Base-by-base conservation (phyloP, 2,888 invertebrate genomes). In the Liodrosophila aerea region DNA sequence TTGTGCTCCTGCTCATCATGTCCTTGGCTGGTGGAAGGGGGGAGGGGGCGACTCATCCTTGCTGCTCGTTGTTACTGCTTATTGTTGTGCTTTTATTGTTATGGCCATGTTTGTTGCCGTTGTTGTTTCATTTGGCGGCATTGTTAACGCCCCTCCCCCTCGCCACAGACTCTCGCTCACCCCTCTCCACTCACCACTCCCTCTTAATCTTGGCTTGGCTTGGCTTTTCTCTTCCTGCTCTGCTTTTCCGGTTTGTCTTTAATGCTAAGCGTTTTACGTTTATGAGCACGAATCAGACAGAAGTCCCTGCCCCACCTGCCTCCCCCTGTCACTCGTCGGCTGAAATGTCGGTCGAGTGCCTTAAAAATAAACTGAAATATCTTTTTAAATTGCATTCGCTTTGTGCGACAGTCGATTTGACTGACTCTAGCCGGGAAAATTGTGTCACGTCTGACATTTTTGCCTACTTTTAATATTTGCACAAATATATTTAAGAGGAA, bases 31-130 rank as follows among this genome's bases (percentile, higher is more conserved):
- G 43, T 11, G 50, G 22, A 22, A 5, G 22, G 22, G 3, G 22
- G 22, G 22, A 5, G 22, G 3, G 22, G 22, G 22, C 3, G 22
- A n/a, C 47, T 60, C 56, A 69, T 61, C 69, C 67, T 45, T 47
- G 59, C 52, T 50, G 41, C 56, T 65, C 71, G 84, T 80, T 80
- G 84, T 84, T 76, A 76, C 74, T 80, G 84, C 84, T 80, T 76
- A 80, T 80, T 80, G 77, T 80, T 80, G 84, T 73, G 78, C 78
- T 76, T 80, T 80, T 80, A 80, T 80, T 80, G 78, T 80, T 80
- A 80, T 76, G 69, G 77, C 74, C 77, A 76, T 80, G 77, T 84
- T 84, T 81, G 64, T 72, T 80, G n/a, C n/a, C 5, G 22, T 22
- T 22, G 74, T 68, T 78, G 66, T 83, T 78, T 83, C 78, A 80